These are phyloP conservation scores for Phengaris alcon DNA, from an alignment of 2,888 invertebrate species.

Conservation along the genomic window DNA sequence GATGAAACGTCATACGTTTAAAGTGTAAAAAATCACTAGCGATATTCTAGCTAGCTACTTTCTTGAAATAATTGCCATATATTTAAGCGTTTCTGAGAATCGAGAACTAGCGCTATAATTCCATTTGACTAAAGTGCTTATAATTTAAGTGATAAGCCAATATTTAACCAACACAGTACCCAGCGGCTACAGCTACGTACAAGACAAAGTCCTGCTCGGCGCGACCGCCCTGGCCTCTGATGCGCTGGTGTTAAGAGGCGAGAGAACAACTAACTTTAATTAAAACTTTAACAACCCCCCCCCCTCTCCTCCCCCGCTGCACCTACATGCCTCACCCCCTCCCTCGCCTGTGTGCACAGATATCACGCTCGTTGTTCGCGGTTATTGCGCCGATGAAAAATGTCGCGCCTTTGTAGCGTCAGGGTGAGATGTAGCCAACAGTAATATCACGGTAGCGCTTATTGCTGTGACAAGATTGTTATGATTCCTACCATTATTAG, in stretches of 20 bases:
- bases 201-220: background rate
- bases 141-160: background rate
- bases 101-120: background rate
- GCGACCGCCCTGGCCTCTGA: background rate
- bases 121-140: background rate
- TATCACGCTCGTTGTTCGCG: background rate
- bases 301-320: background rate
- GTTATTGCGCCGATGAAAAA: constrained; percentile 19
- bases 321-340: background rate
- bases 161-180: background rate
- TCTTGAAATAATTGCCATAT: background rate
- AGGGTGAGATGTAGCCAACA: background rate
- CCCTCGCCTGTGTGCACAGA: background rate
- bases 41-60: background rate
- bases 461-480: background rate
- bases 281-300: background rate
- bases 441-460: background rate
- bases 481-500: background rate
- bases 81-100: background rate
- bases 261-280: background rate
- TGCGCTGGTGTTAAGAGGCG: background rate
- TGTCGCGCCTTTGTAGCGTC: background rate
- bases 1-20: no score
- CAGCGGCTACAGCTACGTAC: background rate
- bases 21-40: background rate